Evolutionary conservation across 2,797 vertebrate species (phyloP), one percentile per base, ranked within the genome.

Genomic region (Thaleichthys pacificus): DNA sequence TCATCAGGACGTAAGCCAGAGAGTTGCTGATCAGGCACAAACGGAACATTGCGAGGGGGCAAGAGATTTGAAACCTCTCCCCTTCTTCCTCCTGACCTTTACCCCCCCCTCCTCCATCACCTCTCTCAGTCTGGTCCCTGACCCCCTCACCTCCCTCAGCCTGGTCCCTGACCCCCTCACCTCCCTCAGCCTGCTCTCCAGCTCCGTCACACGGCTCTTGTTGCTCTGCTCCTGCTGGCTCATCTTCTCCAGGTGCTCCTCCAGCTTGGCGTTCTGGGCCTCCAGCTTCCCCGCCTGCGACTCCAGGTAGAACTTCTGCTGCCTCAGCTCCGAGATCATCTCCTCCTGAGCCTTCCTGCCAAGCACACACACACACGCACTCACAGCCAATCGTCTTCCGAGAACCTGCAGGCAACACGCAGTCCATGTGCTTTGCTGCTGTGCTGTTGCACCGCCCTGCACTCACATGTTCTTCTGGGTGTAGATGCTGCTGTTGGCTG

Each of bases 381-480:
- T 60, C 30, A 42, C 32, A 61, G 8, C 28, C n/a, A 14, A 47
- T 47, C 42, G 0, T 47, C 42, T 47, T 47, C 7, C 0, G 3
- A 47, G 42, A 47, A 47, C 42, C 9, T 47, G 11, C 11, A 47
- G 42, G 12, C 42, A 14, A 47, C 42, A 47, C 42, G 42, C 42
- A 2, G 54, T 57, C 21, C 54, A 22, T 9, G 24, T 51, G 42
- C 14, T 15, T 21, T 32, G 61, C 30, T 19, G 19, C 21, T 21
- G 2, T 6, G 47, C n/a, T 38, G 24, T 21, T 42, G 24, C 22
- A 49, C 22, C 60, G 14, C 30, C 26, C 14, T 49, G 21, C 75
- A 92, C 97, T 96, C 89, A 99, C 98, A 99, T 99, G 91, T 98
- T 99, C 86, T 97, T 96, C 89, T 99, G 98, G 14, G 98, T 99